Conservation (phyloP, 2,113 vertebrate species). For the Hystrix brachyura region DNA sequence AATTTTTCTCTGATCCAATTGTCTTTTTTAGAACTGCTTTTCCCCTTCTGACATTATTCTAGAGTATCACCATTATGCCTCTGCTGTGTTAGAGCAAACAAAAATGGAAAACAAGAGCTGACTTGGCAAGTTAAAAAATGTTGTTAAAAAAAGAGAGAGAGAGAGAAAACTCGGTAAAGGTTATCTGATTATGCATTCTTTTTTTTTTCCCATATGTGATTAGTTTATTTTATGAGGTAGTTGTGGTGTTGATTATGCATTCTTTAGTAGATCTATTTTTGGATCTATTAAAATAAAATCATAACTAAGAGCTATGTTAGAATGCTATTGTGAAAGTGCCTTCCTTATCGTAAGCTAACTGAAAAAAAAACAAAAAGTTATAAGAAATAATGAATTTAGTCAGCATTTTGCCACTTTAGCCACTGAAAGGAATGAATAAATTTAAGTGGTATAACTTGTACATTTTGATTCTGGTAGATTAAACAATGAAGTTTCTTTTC, state of each 20-base stretch:
- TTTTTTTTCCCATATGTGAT: background rate
- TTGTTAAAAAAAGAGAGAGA: background rate
- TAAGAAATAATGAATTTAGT: background rate
- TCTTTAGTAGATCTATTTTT: slow-evolving; percentile 24
- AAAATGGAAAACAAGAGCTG: background rate
- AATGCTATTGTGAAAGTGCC: background rate
- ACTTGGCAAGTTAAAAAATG: background rate
- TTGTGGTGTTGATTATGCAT: background rate
- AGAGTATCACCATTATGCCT: background rate
- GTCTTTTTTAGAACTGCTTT: background rate
- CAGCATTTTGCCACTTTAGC: background rate
- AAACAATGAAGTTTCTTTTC: slow-evolving; percentile 27
- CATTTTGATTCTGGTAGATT: background rate
- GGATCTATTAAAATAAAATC: background rate
- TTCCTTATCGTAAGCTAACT: background rate
- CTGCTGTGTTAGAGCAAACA: background rate
- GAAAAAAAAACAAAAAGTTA: slow-evolving; percentile 2
- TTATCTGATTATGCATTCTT: background rate
- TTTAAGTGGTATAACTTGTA: background rate
- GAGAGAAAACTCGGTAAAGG: background rate
- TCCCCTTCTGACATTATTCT: background rate
- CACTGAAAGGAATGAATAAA: slow-evolving; percentile 62
- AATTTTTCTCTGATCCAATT: background rate
- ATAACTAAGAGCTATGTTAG: background rate
- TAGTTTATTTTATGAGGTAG: too few species aligned